Evolutionary conservation across 2,113 vertebrate genomes (phyloP).

Genomic region (Acrocephalus kingi): DNA sequence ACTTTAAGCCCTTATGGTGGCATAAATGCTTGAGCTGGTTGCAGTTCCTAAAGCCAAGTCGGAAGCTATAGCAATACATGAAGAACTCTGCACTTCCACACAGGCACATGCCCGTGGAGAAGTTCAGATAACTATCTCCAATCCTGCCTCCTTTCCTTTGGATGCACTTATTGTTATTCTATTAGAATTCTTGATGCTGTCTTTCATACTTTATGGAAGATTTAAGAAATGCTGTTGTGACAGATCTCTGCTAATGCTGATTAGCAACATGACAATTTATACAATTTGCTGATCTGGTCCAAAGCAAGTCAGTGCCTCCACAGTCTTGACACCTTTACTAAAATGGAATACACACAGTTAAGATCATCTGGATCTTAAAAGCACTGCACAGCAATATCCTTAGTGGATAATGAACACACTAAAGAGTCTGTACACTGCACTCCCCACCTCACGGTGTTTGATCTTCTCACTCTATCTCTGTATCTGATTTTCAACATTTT

Average conservation of each 20-base stretch:
- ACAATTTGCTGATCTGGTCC: background rate
- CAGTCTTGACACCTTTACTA: background rate
- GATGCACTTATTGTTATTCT: background rate
- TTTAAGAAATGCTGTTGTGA: background rate
- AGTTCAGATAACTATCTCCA: background rate
- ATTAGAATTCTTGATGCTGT: background rate
- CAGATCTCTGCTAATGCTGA: background rate
- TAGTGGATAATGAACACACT: background rate
- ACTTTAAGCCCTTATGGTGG: slow-evolving; percentile 43
- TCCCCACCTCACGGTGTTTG: background rate
- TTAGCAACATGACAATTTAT: background rate
- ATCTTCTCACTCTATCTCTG: background rate
- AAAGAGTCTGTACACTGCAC: background rate
- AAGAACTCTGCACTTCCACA: background rate
- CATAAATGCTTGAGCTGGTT: slow-evolving; percentile 37
- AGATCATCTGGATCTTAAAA: background rate
- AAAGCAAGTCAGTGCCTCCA: background rate
- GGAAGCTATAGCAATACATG: background rate
- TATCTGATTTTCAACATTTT: background rate
- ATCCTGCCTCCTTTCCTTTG: background rate
- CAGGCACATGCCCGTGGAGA: background rate
- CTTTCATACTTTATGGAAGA: background rate
- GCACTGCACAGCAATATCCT: background rate
- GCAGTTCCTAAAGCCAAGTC: background rate
- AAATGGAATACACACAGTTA: background rate